Evolutionary conservation across 2,797 vertebrate species (phyloP), one percentile per base, ranked within the genome.

Genomic region (Columba guinea): DNA sequence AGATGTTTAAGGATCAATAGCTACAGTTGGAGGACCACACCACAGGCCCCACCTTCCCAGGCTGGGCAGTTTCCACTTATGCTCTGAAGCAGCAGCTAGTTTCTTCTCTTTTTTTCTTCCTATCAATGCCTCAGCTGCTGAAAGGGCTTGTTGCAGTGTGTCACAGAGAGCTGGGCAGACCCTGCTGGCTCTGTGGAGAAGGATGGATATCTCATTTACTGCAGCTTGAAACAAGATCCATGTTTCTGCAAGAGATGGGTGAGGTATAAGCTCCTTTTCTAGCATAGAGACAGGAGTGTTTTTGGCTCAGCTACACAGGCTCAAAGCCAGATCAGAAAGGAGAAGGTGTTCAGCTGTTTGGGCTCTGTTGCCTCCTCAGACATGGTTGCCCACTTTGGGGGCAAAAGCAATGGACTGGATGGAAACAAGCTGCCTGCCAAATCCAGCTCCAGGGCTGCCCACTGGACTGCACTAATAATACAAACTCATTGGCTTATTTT

Each of bases 311-410:
- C 34, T 58, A 28, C 59, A 37, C 7, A 2, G 27, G 55, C 48
- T 79, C 14, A n/a, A 59, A 55, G 52, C 32, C 64, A 74, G 22
- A 28, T 67, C 15, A 67, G 86, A 80, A 85, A 65, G 37, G 23
- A 75, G 44, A 23, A 52, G 27, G 7, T 2, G 0, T 85, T 87
- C 44, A 41, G 55, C n/a, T 0, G 0, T 48, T 58, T 11, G 63
- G 68, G 14, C 24, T 93, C 30, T 44, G 62, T 88, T 93, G 81
- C n/a, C 48, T 52, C 22, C 32, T 92, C 19, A 23, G 65, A 60
- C 4, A 1, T 16, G 23, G 22, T n/a, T 69, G 44, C 52, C 53
- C 70, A 41, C 41, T 62, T 63, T 37, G 87, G 67, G 10, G n/a
- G 20, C 27, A 48, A 74, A 92, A 52, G 49, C 69, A 87, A 8